Evolutionary conservation across 2,113 vertebrate species (phyloP), one percentile per base, ranked within the genome.

Genomic region (Mus musculus): DNA sequence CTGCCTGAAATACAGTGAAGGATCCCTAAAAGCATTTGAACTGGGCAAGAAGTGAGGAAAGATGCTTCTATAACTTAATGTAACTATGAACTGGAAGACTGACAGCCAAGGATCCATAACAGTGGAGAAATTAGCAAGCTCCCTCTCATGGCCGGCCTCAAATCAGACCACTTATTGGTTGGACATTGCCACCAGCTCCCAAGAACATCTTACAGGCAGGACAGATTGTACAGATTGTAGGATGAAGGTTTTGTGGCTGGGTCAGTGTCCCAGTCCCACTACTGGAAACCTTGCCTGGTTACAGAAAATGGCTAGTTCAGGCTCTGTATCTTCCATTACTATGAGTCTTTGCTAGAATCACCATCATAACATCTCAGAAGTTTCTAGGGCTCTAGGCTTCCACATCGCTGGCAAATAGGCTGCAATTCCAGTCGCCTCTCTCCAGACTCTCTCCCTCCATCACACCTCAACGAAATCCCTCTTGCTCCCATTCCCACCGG

Each of bases 61-160:
- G 88, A 19, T 33, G 3, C 63, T 93, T n/a, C 54, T 85, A 12
- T 63, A 10, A n/a, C 33, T 17, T 67, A 2, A 24, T 24, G 0
- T 91, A 80, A 89, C 9, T 67, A 46, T n/a, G 17, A 42, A 26
- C 59, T 81, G 11, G 19, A 80, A 91, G 36, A 86, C 75, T 33
- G 59, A n/a, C 19, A 76, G 46, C 52, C 6, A 52, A 56, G 6
- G 17, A 33, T 54, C 24, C 28, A 71, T 73, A 77, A 89, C 49
- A 88, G 36, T 91, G 61, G 59, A 67, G 71, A 97, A 91, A 89
- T 82, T 75, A 76, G 69, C 46, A 72, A 72, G 69, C 33, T 72
- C 69, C 69, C 16, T 72, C 28, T n/a, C 12, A n/a, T n/a, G 69
- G 69, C 6, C 69, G 14, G 7, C 69, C 28, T 72, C 69, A 72